Evolutionary conservation across 1,140 invertebrate species (phyloP).

Genomic region (Pseudobourletiella spinata): DNA sequence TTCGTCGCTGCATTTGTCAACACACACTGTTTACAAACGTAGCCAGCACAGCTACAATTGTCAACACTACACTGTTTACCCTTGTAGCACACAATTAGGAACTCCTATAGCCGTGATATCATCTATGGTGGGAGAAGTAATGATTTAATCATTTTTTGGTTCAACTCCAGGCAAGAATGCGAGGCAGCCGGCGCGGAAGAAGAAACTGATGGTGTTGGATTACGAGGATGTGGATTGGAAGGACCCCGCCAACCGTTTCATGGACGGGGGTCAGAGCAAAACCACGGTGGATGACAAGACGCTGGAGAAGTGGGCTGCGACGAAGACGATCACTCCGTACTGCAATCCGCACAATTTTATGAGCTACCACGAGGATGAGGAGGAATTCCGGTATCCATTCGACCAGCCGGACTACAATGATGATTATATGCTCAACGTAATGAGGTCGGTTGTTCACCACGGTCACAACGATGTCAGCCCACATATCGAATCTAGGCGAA

Average conservation of each 20-base stretch:
- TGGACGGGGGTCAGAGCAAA: not conserved
- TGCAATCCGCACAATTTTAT: not conserved
- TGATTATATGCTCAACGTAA: not conserved
- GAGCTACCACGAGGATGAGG: conserved; percentile 5
- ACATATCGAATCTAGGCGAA: too few relatives aligned
- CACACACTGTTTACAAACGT: too few relatives aligned
- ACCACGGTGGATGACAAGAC: conserved; percentile 16
- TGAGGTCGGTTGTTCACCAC: too few relatives aligned
- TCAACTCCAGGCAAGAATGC: too few relatives aligned
- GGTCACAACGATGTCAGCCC: too few relatives aligned
- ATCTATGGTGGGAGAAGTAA: too few relatives aligned
- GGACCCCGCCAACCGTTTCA: not conserved
- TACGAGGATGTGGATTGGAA: conserved; percentile 15
- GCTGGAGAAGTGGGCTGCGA: conserved; percentile 16
- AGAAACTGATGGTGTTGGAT: not conserved
- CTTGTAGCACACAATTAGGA: too few relatives aligned
- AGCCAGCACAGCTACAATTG: too few relatives aligned
- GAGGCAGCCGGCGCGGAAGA: conserved; percentile 11
- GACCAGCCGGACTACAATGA: not conserved
- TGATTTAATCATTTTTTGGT: too few relatives aligned
- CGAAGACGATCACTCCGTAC: conserved; percentile 9
- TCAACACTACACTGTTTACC: too few relatives aligned
- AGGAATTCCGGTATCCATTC: not conserved
- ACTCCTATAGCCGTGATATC: too few relatives aligned
- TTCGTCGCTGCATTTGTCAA: too few relatives aligned